Conservation (phyloP, 2,113 vertebrate species). For the Leucoraja erinaceus region DNA sequence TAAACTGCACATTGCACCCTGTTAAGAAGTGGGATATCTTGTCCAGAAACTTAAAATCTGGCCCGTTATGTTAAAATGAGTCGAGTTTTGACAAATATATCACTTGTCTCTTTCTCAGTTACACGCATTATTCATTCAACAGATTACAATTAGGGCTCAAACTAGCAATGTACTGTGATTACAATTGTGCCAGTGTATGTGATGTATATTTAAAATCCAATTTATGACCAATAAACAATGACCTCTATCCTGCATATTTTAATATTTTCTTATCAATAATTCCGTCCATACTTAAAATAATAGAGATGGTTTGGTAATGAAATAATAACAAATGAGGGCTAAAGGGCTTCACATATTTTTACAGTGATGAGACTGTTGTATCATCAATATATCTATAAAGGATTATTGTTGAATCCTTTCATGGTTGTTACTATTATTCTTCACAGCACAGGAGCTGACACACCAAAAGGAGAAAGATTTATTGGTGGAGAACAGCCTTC, state of each 20-base stretch:
- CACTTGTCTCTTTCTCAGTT: background rate
- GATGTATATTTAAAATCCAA: slow-evolving; percentile 10
- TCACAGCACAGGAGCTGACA: slow-evolving; percentile 49
- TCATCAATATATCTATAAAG: background rate
- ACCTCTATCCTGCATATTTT: too few relatives aligned
- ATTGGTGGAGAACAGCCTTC: slow-evolving; percentile 43
- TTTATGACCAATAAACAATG: background rate
- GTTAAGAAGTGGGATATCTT: background rate
- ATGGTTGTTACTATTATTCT: slow-evolving; percentile 25
- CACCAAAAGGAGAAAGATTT: slow-evolving; percentile 51
- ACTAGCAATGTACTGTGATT: background rate
- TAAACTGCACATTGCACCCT: background rate
- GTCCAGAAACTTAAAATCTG: background rate
- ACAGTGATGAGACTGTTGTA: background rate
- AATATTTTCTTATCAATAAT: too few relatives aligned
- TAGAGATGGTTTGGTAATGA: too few relatives aligned
- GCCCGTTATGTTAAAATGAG: background rate
- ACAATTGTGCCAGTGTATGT: background rate
- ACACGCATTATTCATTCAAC: background rate
- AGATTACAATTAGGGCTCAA: background rate
- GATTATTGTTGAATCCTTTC: background rate
- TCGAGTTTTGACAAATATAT: background rate
- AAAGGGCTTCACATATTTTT: background rate
- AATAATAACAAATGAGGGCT: too few relatives aligned
- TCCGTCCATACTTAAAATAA: too few relatives aligned